Evolutionary conservation across 53 echinoderm and acorn worm genomes (phyloP).

Genomic region (Crossaster papposus): DNA sequence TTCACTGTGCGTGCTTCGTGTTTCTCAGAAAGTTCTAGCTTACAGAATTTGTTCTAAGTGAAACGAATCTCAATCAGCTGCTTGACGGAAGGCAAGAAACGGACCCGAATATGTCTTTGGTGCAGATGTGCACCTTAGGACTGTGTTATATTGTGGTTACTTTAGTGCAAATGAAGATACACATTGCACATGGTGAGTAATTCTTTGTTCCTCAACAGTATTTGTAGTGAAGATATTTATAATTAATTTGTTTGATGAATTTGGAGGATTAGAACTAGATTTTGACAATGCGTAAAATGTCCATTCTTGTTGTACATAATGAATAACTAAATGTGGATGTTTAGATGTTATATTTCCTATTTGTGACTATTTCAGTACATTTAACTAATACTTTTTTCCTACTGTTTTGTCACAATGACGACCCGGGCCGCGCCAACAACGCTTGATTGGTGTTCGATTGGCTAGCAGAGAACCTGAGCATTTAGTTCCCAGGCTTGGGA

Average conservation of each 20-base stretch:
- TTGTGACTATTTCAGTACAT: neutral
- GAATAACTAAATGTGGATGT: neutral
- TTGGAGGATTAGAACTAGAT: neutral
- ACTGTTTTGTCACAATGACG: too few species aligned
- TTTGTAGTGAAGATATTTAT: neutral
- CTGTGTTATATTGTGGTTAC: neutral
- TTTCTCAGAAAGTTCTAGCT: neutral
- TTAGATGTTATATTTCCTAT: neutral
- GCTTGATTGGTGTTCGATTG: neutral
- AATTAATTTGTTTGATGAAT: too few species aligned
- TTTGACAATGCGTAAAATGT: neutral
- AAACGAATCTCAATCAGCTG: too few species aligned
- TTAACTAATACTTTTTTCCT: too few species aligned
- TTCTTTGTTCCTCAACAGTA: neutral
- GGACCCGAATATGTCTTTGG: neutral
- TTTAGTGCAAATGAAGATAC: conserved; percentile 7
- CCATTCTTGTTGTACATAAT: neutral
- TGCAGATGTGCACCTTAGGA: neutral
- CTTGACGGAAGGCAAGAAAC: neutral
- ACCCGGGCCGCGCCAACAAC: neutral
- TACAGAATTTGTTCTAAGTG: too few species aligned
- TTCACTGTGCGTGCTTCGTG: neutral
- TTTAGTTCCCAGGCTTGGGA: conserved; percentile 1
- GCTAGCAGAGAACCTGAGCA: neutral
- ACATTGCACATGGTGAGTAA: conserved; percentile 15